A percentile compares a stretch with the other conserved stretches of the same genome.
phyloP scores from a whole-genome alignment of 2,888 invertebrate species.

The Tenthredo amoena region DNA sequence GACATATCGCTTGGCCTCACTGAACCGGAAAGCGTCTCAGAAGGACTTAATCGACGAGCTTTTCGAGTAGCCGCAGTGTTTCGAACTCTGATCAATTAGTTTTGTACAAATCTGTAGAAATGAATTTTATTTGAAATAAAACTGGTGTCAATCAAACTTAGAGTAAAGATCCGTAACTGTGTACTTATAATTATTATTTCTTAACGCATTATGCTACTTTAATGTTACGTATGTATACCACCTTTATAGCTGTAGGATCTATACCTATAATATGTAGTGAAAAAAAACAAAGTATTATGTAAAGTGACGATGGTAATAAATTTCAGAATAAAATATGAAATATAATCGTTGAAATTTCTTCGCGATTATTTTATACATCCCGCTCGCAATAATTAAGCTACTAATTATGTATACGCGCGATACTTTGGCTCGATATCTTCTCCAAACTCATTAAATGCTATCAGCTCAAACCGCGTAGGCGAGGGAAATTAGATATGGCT shows the following conservation, averaged over 20 bases:
- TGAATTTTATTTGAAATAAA: neutral
- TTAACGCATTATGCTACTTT: neutral
- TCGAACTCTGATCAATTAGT: neutral
- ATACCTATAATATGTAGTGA: neutral
- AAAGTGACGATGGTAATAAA: neutral
- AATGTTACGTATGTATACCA: neutral
- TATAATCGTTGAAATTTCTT: no score
- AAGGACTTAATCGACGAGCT: neutral
- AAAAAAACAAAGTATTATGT: neutral
- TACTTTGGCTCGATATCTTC: neutral
- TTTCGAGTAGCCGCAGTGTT: neutral
- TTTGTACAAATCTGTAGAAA: constrained; percentile 31
- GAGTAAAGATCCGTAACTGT: neutral
- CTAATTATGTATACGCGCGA: neutral
- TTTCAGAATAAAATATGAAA: neutral
- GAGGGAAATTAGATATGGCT: constrained; percentile 47
- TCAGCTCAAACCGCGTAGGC: constrained; percentile 37
- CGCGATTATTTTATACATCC: no score
- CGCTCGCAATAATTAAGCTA: neutral
- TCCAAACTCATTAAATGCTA: neutral
- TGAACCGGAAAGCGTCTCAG: neutral
- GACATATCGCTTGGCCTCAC: neutral
- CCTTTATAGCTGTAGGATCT: constrained; percentile 1
- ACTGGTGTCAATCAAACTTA: constrained; percentile 44
- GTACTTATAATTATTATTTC: constrained; percentile 28